Evolutionary conservation across 2,888 invertebrate species (phyloP), one percentile per base, ranked within the genome.

Genomic region (Pandemis corylana): DNA sequence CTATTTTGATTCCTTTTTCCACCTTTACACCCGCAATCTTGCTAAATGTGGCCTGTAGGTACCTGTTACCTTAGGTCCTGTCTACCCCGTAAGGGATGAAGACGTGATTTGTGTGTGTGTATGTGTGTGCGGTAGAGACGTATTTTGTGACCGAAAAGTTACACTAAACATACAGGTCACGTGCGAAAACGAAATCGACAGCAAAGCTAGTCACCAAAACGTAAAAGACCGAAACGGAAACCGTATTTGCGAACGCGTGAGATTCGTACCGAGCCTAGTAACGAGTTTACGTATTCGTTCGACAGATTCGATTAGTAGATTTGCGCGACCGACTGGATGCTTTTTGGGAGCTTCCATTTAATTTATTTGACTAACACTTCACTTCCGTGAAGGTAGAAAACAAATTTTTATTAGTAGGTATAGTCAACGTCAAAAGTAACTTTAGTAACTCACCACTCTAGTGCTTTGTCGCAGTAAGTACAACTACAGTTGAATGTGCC

Each of bases 291-390:
- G 9, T 49, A 36, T 64, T 13, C 15, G 63, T 56, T 64, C n/a
- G 28, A 28, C 53, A 44, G 64, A 72, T 68, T 68, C 46, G 72
- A 72, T 64, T 68, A 59, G 56, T 68, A 28, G 68, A 69, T 42
- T 49, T n/a, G 62, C 53, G 13, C 68, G 63, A 1, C 9, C 2
- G 68, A 36, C 28, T 36, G 28, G 28, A 56, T 44, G 28, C 53
- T 63, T 41, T n/a, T 71, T n/a, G n/a, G 28, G 51, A 44, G 41
- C 7, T 42, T 56, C 20, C 7, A 6, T 28, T 59, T 56, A 59
- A 68, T 59, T 59, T 68, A 13, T 59, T 42, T 53, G 44, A 64
- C 53, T 28, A 28, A 65, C 65, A 49, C 28, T 49, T 49, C 9
- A 56, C 56, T 28, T 59, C 10, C 4, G 20, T 59, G 56, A 9